These are phyloP conservation scores for Neoseiulus cucumeris DNA, from an alignment of 1,140 invertebrate species.

Conservation along the genomic window DNA sequence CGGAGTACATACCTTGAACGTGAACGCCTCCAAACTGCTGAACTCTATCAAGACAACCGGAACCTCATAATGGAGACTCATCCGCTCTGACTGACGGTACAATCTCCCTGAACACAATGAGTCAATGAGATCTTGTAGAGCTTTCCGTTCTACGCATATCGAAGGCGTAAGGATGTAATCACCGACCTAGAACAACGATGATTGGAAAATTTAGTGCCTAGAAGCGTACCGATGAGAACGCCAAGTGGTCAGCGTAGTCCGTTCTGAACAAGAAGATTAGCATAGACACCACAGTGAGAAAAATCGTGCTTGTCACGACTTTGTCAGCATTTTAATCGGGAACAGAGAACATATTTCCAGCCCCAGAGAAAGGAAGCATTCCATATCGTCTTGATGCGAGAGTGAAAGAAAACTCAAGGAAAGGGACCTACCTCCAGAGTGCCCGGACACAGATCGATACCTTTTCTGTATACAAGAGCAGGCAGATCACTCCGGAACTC, in stretches of 20 bases:
- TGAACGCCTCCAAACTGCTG: constrained; percentile 41
- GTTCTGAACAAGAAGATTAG: no score
- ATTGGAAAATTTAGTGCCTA: constrained; percentile 12
- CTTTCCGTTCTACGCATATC: constrained; percentile 90
- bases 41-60: constrained; percentile 91
- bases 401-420: not conserved
- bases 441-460: constrained; percentile 77
- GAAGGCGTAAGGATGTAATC: constrained; percentile 95
- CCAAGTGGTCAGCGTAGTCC: not conserved
- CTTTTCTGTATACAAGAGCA: constrained; percentile 70
- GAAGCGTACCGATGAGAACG: not conserved
- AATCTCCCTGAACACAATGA: constrained; percentile 82
- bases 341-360: no score
- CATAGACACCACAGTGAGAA: no score
- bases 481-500: constrained; percentile 95
- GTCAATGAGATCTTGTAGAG: constrained; percentile 86
- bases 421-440: constrained; percentile 47
- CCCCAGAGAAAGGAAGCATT: no score
- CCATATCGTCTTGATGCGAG: no score
- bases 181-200: constrained; percentile 44
- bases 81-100: constrained; percentile 77
- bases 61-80: constrained; percentile 65
- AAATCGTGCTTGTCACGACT: no score
- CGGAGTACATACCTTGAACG: constrained; percentile 10
- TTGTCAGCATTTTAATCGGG: no score